phyloP scores from a whole-genome alignment of 2,888 invertebrate genomes.

The Latheticus oryzae region DNA sequence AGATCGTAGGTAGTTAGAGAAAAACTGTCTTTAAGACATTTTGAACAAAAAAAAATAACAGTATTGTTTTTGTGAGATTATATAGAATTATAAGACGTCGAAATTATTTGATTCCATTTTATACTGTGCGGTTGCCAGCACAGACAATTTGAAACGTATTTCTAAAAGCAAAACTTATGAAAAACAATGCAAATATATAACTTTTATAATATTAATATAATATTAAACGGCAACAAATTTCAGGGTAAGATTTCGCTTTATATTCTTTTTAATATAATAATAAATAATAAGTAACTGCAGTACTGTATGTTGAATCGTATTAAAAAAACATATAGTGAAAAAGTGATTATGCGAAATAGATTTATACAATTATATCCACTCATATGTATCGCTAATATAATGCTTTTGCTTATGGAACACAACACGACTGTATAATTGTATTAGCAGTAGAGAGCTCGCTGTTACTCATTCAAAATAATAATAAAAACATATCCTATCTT shows the following conservation, averaged over 20 bases:
- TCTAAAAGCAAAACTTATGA: constrained; percentile 44
- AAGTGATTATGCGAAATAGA: constrained; percentile 46
- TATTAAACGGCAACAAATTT: constrained; percentile 58
- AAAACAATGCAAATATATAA: constrained; percentile 46
- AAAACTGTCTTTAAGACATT: constrained; percentile 55
- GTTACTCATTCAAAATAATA: constrained; percentile 60
- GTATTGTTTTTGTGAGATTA: constrained; percentile 60
- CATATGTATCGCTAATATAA: constrained; percentile 63
- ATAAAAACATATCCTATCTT: no score
- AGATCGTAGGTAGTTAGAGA: constrained; percentile 60
- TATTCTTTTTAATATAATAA: no score
- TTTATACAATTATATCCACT: constrained; percentile 55
- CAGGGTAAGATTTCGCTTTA: constrained; percentile 57
- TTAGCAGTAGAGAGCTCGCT: constrained; percentile 62
- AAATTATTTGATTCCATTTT: constrained; percentile 48
- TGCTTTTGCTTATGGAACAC: constrained; percentile 65
- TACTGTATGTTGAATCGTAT: constrained; percentile 39
- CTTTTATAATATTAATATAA: constrained; percentile 42
- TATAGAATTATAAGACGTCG: constrained; percentile 50
- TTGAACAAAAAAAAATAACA: constrained; percentile 54
- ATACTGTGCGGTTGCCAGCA: constrained; percentile 43
- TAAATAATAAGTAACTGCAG: no score
- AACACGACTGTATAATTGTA: constrained; percentile 65
- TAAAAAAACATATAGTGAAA: constrained; percentile 37
- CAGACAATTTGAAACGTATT: constrained; percentile 37